Percentiles rank a stretch among this genome's conserved stretches.
These are phyloP conservation scores for Xiphophorus couchianus DNA, from an alignment of 2,113 vertebrate species.

Conservation along the genomic window DNA sequence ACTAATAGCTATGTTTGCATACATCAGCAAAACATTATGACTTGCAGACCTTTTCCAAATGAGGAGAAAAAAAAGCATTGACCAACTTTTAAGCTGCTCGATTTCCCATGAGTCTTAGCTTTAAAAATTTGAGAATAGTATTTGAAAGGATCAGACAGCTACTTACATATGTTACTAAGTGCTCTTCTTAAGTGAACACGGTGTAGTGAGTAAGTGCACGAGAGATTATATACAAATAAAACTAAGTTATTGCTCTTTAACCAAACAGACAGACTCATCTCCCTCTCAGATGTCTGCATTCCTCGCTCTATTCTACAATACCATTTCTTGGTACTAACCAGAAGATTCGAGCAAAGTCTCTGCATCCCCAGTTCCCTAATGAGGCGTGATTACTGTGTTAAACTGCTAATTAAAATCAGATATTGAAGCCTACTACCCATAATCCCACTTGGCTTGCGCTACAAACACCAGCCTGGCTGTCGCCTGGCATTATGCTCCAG, in stretches of 20 bases:
- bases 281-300: conserved; percentile 21
- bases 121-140: too few relatives aligned
- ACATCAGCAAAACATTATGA: too few relatives aligned
- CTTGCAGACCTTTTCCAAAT: neutral
- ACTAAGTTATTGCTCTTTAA: conserved; percentile 14
- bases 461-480: conserved; percentile 71
- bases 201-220: too few relatives aligned
- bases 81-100: neutral
- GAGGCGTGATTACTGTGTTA: conserved; percentile 81
- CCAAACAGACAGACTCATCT: neutral
- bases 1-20: too few relatives aligned
- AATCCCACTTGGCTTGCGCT: conserved; percentile 76
- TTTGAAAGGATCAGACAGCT: too few relatives aligned
- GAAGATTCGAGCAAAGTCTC: conserved; percentile 52
- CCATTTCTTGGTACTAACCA: conserved; percentile 37
- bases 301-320: conserved; percentile 21
- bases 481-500: conserved; percentile 46
- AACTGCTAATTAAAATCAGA: conserved; percentile 83
- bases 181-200: too few relatives aligned
- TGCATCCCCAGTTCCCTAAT: conserved; percentile 74
- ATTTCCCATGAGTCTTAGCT: neutral
- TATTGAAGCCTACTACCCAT: conserved; percentile 79
- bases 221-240: too few relatives aligned
- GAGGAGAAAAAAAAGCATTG: neutral
- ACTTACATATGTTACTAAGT: too few relatives aligned